These are phyloP conservation scores for Yponomeuta plumbellus DNA, from an alignment of 2,888 invertebrate species.

Conservation along the genomic window DNA sequence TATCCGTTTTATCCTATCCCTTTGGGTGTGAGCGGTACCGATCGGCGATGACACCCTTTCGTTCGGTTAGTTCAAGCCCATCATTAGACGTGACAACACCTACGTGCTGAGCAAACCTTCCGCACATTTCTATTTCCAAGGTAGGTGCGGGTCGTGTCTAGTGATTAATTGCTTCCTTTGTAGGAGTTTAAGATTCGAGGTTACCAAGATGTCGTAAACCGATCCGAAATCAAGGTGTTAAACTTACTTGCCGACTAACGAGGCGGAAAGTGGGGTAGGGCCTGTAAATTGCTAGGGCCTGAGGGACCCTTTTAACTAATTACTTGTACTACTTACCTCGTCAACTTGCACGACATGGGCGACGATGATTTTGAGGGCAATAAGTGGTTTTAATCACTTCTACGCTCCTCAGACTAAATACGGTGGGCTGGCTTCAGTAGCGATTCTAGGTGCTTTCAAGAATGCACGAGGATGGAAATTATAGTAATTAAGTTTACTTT, in stretches of 20 bases:
- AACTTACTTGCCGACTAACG: constrained; percentile 2
- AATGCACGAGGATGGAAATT: too few relatives aligned
- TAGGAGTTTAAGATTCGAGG: neutral
- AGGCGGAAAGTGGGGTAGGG: constrained; percentile 6
- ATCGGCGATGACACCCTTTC: too few relatives aligned
- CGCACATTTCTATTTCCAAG: neutral
- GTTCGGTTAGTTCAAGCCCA: too few relatives aligned
- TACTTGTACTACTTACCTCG: neutral
- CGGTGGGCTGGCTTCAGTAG: neutral
- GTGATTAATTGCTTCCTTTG: neutral
- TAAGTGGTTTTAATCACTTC: neutral
- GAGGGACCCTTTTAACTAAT: neutral
- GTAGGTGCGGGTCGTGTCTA: neutral
- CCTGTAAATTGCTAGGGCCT: constrained; percentile 10
- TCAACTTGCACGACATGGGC: neutral
- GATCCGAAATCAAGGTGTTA: constrained; percentile 16
- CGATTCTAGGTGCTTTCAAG: too few relatives aligned
- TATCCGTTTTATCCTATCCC: too few relatives aligned
- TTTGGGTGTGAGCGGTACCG: too few relatives aligned
- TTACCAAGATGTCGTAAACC: neutral
- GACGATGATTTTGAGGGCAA: neutral
- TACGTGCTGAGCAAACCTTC: neutral
- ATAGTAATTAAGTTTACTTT: too few relatives aligned
- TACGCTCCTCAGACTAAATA: too few relatives aligned
- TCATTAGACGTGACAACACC: too few relatives aligned